Evolutionary conservation across 2,113 vertebrate genomes (phyloP).

Genomic region (Motacilla alba): DNA sequence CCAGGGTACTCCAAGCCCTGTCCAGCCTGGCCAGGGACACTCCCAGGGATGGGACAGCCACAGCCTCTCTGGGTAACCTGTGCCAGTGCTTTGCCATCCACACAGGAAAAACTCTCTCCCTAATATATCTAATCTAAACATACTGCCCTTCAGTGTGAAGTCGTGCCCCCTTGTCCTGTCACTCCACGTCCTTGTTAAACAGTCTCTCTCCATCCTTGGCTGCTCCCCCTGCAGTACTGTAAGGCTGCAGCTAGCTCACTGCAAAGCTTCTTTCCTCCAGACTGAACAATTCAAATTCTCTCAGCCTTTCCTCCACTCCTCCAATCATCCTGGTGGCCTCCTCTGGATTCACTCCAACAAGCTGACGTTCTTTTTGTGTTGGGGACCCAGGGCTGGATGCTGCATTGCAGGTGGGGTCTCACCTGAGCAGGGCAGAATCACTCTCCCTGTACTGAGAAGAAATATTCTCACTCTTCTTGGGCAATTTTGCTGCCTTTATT

Average conservation of each 20-base stretch:
- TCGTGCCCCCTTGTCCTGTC: fast-evolving
- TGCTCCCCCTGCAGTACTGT: background rate
- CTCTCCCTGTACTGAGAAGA: background rate
- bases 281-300: background rate
- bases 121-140: background rate
- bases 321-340: background rate
- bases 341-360: background rate
- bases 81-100: background rate
- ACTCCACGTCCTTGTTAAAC: background rate
- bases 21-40: background rate
- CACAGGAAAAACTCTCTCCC: background rate
- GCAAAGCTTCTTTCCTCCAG: background rate
- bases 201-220: too few species aligned
- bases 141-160: background rate
- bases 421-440: background rate
- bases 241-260: background rate
- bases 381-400: background rate
- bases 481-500: fast-evolving
- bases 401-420: background rate
- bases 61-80: background rate
- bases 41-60: background rate
- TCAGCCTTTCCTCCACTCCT: background rate
- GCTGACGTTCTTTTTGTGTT: background rate
- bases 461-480: background rate
- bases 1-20: background rate